Conservation (phyloP, 2,888 invertebrate genomes). For the Amphipyra tragopoginis region DNA sequence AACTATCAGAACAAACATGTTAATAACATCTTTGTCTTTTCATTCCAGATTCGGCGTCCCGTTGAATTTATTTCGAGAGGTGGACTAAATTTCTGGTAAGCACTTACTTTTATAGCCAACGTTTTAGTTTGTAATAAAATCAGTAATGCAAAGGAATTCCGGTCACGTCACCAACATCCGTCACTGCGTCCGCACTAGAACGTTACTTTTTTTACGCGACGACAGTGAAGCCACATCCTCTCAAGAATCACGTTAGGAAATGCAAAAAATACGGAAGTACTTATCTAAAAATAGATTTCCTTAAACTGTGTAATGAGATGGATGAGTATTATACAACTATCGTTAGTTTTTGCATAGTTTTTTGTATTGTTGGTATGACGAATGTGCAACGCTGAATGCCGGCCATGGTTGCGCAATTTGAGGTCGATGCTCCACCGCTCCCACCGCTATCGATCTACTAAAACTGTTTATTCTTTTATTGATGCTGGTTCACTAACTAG, state of each 20-base stretch:
- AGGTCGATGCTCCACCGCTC: constrained; percentile 77
- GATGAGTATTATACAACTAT: constrained; percentile 54
- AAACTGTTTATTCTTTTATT: constrained; percentile 67
- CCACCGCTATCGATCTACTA: constrained; percentile 68
- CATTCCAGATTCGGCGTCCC: constrained; percentile 67
- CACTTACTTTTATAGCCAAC: constrained; percentile 44
- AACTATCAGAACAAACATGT: constrained; percentile 5
- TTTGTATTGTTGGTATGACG: constrained; percentile 59
- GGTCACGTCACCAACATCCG: constrained; percentile 69
- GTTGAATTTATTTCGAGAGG: constrained; percentile 61
- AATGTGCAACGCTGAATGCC: constrained; percentile 66
- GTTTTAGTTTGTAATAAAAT: constrained; percentile 46
- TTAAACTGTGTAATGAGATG: constrained; percentile 44
- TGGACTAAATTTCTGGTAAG: constrained; percentile 70
- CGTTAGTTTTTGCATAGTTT: constrained; percentile 48
- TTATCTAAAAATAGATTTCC: constrained; percentile 25
- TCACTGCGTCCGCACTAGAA: constrained; percentile 58
- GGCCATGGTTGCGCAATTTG: constrained; percentile 74
- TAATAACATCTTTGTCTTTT: constrained; percentile 38
- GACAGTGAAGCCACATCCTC: constrained; percentile 51
- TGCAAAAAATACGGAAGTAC: constrained; percentile 51
- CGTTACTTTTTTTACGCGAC: constrained; percentile 47
- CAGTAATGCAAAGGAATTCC: constrained; percentile 55
- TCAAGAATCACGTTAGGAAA: constrained; percentile 18
- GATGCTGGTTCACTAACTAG: constrained; percentile 50